Percentiles rank a stretch among this genome's conserved stretches.
Evolutionary conservation across 2,797 vertebrate genomes (phyloP).

Genomic region (Rhadinocentrus ornatus): DNA sequence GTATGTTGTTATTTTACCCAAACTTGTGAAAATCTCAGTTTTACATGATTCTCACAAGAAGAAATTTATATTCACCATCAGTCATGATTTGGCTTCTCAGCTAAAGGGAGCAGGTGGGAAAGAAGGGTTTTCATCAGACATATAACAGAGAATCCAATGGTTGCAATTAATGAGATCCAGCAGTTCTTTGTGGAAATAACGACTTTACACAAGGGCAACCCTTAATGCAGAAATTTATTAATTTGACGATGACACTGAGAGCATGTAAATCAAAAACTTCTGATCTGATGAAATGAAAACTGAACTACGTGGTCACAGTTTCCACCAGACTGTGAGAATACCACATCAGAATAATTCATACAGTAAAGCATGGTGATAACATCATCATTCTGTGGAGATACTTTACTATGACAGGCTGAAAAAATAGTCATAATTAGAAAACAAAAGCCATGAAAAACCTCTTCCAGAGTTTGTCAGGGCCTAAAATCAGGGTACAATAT

Average conservation of each 20-base stretch:
- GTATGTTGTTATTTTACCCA: no score
- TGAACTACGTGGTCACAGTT: background rate
- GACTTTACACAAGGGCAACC: background rate
- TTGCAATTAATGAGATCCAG: background rate
- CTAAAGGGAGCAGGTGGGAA: background rate
- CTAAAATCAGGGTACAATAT: background rate
- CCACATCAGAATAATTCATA: background rate
- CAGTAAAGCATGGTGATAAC: background rate
- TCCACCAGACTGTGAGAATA: background rate
- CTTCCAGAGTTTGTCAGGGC: background rate
- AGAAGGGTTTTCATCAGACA: background rate
- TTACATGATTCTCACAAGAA: background rate
- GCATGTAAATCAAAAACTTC: background rate
- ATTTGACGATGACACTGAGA: background rate
- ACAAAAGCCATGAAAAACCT: background rate
- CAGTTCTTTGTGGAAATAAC: background rate
- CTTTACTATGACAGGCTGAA: background rate
- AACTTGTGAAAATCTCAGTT: no score
- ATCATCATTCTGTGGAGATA: background rate
- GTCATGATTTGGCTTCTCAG: background rate
- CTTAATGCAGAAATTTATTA: background rate
- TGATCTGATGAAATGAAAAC: background rate
- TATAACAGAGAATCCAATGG: background rate
- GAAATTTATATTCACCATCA: background rate
- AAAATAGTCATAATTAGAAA: no score